A percentile compares a stretch with the other conserved stretches of the same genome.
These are phyloP conservation scores for Nemoura dubitans DNA, from an alignment of 2,888 invertebrate species.

Conservation along the genomic window DNA sequence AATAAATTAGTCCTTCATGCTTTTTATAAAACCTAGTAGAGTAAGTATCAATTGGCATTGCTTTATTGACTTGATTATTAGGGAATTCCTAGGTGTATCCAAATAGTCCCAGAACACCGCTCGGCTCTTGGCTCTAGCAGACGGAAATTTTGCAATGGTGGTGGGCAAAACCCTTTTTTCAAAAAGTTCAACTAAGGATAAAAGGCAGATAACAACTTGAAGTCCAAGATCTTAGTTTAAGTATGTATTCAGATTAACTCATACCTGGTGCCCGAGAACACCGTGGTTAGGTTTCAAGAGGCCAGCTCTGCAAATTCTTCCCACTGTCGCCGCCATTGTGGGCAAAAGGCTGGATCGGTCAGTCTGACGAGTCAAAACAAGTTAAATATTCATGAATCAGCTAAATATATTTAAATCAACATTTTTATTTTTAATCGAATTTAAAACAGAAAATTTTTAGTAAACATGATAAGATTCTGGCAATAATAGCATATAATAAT, in stretches of 20 bases:
- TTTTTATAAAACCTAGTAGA: no score
- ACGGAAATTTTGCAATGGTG: constrained; percentile 38
- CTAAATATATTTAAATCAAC: constrained; percentile 24
- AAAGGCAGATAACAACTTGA: neutral
- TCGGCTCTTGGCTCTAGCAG: neutral
- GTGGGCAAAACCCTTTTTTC: neutral
- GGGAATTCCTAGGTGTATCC: neutral
- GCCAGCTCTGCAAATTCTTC: constrained; percentile 85
- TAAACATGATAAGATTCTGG: no score
- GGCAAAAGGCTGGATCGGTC: neutral
- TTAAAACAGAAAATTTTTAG: neutral
- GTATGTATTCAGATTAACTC: constrained; percentile 49
- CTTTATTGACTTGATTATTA: neutral
- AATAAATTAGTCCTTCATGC: neutral
- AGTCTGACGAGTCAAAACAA: constrained; percentile 51
- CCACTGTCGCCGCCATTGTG: constrained; percentile 89
- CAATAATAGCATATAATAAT: constrained; percentile 52
- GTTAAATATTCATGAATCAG: neutral
- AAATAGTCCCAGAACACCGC: neutral
- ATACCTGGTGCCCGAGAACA: constrained; percentile 75
- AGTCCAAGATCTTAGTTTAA: constrained; percentile 31
- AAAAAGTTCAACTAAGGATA: neutral
- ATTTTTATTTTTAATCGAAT: constrained; percentile 39
- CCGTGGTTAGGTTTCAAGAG: constrained; percentile 79
- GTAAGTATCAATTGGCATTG: neutral